phyloP scores from a whole-genome alignment of 2,113 vertebrate genomes.

The Poecile atricapillus region DNA sequence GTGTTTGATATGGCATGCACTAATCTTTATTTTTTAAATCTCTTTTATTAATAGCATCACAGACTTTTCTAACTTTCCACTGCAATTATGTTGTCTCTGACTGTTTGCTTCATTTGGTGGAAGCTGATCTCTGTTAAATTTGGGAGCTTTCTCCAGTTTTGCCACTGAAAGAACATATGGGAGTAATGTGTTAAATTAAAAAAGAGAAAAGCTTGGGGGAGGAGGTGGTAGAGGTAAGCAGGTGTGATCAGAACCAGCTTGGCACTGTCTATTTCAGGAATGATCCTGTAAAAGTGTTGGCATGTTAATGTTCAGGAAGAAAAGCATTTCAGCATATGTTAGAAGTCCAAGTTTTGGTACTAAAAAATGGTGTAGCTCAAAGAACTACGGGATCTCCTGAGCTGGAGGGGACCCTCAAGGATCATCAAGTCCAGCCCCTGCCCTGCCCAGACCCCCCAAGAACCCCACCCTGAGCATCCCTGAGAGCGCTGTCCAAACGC shows the following conservation, averaged over 20 bases:
- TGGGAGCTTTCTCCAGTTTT: neutral
- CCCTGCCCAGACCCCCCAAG: neutral
- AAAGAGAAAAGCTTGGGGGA: neutral
- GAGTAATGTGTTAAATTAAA: neutral
- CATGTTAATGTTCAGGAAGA: neutral
- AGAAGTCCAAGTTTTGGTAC: neutral
- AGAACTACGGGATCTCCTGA: neutral
- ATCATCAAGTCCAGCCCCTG: rapidly evolving
- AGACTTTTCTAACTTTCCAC: neutral
- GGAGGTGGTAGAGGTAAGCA: neutral
- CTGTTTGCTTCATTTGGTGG: neutral
- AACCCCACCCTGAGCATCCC: neutral
- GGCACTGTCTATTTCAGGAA: neutral
- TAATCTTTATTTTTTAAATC: neutral
- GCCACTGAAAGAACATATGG: neutral
- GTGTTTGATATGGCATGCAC: neutral
- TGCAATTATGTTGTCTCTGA: neutral
- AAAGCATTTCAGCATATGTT: neutral
- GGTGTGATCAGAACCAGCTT: neutral
- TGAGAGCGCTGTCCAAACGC: neutral
- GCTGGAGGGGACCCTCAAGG: rapidly evolving
- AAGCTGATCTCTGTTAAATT: neutral
- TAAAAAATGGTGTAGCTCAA: neutral
- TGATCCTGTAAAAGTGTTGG: neutral
- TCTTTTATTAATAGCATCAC: neutral